Conservation (phyloP, 2,888 invertebrate genomes). For the Cantharis nigra region DNA sequence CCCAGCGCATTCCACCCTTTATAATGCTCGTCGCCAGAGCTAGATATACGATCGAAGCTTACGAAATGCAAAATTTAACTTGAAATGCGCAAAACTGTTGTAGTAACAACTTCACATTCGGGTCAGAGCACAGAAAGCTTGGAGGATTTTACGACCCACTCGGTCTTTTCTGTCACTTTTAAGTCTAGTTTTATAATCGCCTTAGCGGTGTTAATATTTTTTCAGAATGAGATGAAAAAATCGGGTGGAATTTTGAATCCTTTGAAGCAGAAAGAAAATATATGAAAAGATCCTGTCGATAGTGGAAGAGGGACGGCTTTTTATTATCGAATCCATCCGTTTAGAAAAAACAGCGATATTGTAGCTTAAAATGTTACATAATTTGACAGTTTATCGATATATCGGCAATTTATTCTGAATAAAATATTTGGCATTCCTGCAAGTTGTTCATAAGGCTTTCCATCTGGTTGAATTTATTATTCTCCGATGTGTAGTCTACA, state of each 20-base stretch:
- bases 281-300: not conserved
- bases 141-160: not conserved
- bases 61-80: not conserved
- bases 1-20: too few species aligned
- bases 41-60: not conserved
- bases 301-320: not conserved
- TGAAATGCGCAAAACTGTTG: not conserved
- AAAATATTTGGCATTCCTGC: not conserved
- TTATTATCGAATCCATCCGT: not conserved
- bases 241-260: not conserved
- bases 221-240: not conserved
- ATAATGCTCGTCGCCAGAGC: too few species aligned
- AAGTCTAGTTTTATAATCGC: not conserved
- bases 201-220: not conserved
- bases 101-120: not conserved
- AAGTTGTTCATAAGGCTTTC: not conserved
- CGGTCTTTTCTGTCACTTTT: not conserved
- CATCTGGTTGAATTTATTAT: not conserved
- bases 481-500: not conserved
- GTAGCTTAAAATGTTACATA: not conserved
- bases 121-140: not conserved
- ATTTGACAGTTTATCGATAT: constrained; percentile 1
- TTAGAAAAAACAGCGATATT: not conserved
- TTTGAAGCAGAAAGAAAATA: not conserved
- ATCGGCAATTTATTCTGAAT: not conserved